These are phyloP conservation scores for Motacilla tschutschensis DNA, from an alignment of 2,113 vertebrate genomes.

Conservation along the genomic window DNA sequence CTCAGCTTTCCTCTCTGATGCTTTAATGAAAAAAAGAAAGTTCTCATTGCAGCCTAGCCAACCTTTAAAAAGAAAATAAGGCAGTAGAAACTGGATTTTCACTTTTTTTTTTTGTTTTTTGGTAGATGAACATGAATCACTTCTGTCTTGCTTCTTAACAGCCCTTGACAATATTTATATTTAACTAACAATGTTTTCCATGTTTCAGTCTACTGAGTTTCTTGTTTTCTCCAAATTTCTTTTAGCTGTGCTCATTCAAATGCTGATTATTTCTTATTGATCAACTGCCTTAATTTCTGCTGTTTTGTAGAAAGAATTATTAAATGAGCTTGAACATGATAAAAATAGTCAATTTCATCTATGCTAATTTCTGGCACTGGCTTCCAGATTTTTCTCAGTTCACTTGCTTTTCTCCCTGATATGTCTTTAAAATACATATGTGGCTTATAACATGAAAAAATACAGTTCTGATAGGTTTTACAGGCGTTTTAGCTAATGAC, in stretches of 20 bases:
- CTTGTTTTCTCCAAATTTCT: neutral
- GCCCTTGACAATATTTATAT: conserved; percentile 14
- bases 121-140: neutral
- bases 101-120: neutral
- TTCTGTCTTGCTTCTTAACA: conserved; percentile 11
- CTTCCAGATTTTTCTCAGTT: conserved; percentile 26
- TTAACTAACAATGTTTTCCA: conserved; percentile 9
- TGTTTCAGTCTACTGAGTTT: neutral
- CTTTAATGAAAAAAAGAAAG: neutral
- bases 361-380: neutral
- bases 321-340: neutral
- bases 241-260: neutral
- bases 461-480: neutral
- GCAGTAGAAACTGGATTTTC: neutral
- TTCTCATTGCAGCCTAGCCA: neutral
- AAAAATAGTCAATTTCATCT: neutral
- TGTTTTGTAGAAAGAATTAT: neutral
- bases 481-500: neutral
- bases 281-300: neutral
- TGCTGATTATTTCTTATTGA: neutral
- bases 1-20: neutral
- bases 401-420: neutral
- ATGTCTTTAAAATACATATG: neutral
- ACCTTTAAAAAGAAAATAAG: neutral
- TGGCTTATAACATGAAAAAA: neutral